These are phyloP conservation scores for Sebastes ruberrimus DNA, from an alignment of 2,797 vertebrate genomes.

Conservation along the genomic window DNA sequence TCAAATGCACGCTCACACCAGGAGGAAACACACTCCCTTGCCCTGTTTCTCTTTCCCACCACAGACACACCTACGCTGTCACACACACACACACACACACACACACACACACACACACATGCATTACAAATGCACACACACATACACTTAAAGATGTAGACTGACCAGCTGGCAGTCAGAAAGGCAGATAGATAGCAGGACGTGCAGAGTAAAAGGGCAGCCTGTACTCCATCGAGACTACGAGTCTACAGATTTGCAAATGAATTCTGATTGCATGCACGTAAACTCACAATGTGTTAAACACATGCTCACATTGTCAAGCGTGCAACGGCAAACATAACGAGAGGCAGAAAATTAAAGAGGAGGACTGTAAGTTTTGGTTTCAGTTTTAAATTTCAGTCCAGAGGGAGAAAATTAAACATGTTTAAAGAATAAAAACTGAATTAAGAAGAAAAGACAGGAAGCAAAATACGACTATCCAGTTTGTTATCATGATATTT, in stretches of 20 bases:
- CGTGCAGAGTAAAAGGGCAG: slow-evolving; percentile 16
- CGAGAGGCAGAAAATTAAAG: slow-evolving; percentile 9
- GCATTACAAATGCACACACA: not conserved
- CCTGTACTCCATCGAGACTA: slow-evolving; percentile 41
- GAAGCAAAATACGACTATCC: not conserved
- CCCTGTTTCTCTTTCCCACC: slow-evolving; percentile 72
- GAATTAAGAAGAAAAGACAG: not conserved
- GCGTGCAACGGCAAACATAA: slow-evolving; percentile 12
- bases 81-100: slow-evolving; percentile 17
- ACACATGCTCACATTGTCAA: slow-evolving; percentile 37
- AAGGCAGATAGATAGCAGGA: slow-evolving; percentile 43
- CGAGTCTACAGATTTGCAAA: slow-evolving; percentile 10
- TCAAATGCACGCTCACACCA: slow-evolving; percentile 76
- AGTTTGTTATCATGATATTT: not conserved
- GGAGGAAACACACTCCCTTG: slow-evolving; percentile 69
- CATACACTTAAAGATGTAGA: slow-evolving; percentile 23
- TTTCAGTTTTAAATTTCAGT: slow-evolving; percentile 25
- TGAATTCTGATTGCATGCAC: slow-evolving; percentile 38
- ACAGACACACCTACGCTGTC: slow-evolving; percentile 60
- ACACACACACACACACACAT: not conserved
- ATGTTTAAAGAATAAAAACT: not conserved
- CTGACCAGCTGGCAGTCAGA: slow-evolving; percentile 38
- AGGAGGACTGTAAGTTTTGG: not conserved
- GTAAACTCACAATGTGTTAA: slow-evolving; percentile 37
- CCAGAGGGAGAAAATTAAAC: not conserved